Evolutionary conservation across 2,888 invertebrate species (phyloP), one percentile per base, ranked within the genome.

Genomic region (Spilarctia lutea): DNA sequence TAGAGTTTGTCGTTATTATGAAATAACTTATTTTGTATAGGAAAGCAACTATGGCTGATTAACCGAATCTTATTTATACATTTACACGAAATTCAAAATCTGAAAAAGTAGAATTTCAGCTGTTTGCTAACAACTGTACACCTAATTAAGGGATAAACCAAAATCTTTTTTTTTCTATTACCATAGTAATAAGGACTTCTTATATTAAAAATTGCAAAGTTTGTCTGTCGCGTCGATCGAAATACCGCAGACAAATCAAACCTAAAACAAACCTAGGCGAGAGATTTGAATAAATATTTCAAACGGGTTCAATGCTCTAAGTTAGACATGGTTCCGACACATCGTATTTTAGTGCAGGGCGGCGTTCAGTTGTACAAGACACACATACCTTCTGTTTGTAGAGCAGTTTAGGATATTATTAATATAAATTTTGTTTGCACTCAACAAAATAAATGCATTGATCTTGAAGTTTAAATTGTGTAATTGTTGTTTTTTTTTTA

Each of bases 311-410:
- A 86, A 42, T 84, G 86, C 83, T 80, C 86, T 79, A 74, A 72
- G 73, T 75, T 75, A 75, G 81, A 75, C 77, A 66, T 78, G 83
- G 83, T 87, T 80, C 76, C 83, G 77, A 78, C 75, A 74, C 82
- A 80, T 85, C 77, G 81, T 87, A 87, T 86, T 86, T 87, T 83
- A 75, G 86, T 83, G 76, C 80, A 39, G 80, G 78, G 76, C 80
- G 76, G 74, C 81, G 74, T 83, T 83, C 82, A 82, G 75, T 81
- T 79, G 69, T n/a, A 52, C 70, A 78, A 11, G 76, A 83, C 79
- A 85, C 39, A 85, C 84, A 30, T 79, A 20, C 52, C 24, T 39
- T 11, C 56, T 67, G 68, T 42, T 70, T 45, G 33, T 42, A 45
- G 4, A 35, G 48, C 33, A 52, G 56, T 45, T 39, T 4, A 45